Percentiles rank a stretch among this genome's conserved stretches.
These are phyloP conservation scores for Mnemiopsis leidyi DNA, from an alignment of 37 sponge, comb jelly and placozoan genomes.

Conservation along the genomic window DNA sequence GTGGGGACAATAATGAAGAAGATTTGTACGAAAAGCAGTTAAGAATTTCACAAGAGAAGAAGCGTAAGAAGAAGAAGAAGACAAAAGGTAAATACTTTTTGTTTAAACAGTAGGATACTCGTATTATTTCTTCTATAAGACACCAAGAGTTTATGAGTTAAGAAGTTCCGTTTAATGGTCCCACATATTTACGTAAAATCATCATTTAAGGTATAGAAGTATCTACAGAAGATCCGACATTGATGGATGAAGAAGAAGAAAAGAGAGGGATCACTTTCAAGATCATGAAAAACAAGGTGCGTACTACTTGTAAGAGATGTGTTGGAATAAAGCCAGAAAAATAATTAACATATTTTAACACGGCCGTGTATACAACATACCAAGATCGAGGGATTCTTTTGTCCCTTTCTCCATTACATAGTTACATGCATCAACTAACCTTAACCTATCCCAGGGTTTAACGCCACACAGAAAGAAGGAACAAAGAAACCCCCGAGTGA, in stretches of 20 bases:
- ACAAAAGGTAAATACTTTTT: constrained; percentile 51
- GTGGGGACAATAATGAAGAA: not conserved
- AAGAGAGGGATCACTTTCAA: constrained; percentile 87
- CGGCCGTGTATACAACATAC: too few species aligned
- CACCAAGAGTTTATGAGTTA: too few species aligned
- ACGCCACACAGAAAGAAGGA: constrained; percentile 86
- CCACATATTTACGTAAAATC: too few species aligned
- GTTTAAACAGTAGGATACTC: too few species aligned
- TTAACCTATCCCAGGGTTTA: constrained; percentile 74
- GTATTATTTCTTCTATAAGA: too few species aligned
- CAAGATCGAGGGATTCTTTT: too few species aligned
- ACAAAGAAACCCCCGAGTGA: constrained; percentile 91
- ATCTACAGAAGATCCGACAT: not conserved
- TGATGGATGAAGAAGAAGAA: constrained; percentile 62
- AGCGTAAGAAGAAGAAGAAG: constrained; percentile 55
- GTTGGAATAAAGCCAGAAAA: too few species aligned
- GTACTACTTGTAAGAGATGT: too few species aligned
- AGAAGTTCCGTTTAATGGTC: too few species aligned
- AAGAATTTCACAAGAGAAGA: constrained; percentile 17
- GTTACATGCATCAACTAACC: too few species aligned
- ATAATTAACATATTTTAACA: too few species aligned
- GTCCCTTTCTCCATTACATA: too few species aligned
- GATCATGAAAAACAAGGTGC: constrained; percentile 67
- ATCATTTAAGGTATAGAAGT: constrained; percentile 29
- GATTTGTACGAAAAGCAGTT: constrained; percentile 22